Evolutionary conservation across 2,113 vertebrate species (phyloP), one percentile per base, ranked within the genome.

Genomic region (Stegostoma tigrinum): DNA sequence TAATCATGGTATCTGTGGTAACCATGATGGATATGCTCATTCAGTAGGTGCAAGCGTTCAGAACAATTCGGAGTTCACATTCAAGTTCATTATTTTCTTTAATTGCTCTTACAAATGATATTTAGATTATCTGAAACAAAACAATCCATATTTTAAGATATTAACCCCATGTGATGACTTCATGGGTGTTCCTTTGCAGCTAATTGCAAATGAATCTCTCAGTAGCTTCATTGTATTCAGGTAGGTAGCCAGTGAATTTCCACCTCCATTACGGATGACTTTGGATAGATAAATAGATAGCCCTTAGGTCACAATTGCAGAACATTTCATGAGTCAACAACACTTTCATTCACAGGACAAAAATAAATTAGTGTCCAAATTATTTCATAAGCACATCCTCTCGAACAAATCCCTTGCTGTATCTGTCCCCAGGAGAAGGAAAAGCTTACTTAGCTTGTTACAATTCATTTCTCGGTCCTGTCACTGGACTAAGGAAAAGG

Each of bases 401-500:
- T 61, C 52, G 34, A 61, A 61, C 27, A 0, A 5, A 64, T 2
- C 48, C 87, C 52, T 61, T 90, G 27, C 21, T 34, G 5, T 17
- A 90, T 61, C 15, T 15, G 7, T 55, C 87, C 30, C 15, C 87
- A 90, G 48, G 27, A 52, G 27, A 34, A 61, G 55, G 24, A 27
- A 17, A 61, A 27, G 61, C 14, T 61, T 55, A 90, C 52, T 61
- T 17, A 90, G 52, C 87, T 61, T 61, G 52, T 64, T 61, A 52
- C 52, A 90, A 90, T 61, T 90, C 52, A 90, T 90, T 90, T 61
- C 27, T 90, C 48, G 48, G 7, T 34, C 61, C 24, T 61, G 30
- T 90, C 87, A n/a, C 87, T 90, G 48, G n/a, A n/a, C n/a, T n/a
- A 61, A 90, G 87, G 61, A 5, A 90, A 90, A 61, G 61, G 52